Conservation (phyloP, 2,888 invertebrate species). For the Xylota sylvarum region DNA sequence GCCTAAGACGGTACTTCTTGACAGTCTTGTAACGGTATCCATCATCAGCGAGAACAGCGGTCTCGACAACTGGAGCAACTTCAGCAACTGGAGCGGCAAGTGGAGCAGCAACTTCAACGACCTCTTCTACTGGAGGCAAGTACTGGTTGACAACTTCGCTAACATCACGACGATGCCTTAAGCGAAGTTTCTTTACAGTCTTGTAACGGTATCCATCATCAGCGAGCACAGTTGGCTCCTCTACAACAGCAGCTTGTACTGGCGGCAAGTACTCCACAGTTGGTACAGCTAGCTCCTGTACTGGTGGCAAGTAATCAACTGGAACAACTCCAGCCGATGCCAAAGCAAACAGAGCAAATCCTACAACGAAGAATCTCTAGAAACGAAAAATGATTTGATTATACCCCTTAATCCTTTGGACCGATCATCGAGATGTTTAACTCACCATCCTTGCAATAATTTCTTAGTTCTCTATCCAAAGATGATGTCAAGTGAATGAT, state of each 20-base stretch:
- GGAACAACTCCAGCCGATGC: conserved; percentile 52
- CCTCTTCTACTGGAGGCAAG: conserved; percentile 76
- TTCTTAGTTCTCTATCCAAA: conserved; percentile 42
- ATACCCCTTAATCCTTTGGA: not conserved
- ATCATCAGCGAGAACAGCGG: conserved; percentile 60
- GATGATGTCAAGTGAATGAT: conserved; percentile 65
- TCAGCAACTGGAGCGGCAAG: conserved; percentile 50
- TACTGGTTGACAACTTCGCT: conserved; percentile 78
- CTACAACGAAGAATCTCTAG: conserved; percentile 59
- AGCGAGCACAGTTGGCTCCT: conserved; percentile 73
- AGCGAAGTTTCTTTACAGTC: conserved; percentile 80
- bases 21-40: conserved; percentile 73
- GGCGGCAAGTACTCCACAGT: conserved; percentile 69
- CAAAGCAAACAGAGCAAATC: conserved; percentile 50
- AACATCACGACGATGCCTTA: conserved; percentile 81
- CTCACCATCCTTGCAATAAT: conserved; percentile 60
- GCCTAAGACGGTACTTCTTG: conserved; percentile 59
- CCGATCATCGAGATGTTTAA: not conserved
- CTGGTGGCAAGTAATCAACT: conserved; percentile 62
- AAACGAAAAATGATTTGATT: not conserved
- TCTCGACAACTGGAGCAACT: conserved; percentile 36
- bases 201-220: conserved; percentile 83
- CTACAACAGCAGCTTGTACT: conserved; percentile 39
- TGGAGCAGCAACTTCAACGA: conserved; percentile 25
- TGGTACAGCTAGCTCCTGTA: conserved; percentile 51